These are phyloP conservation scores for Macquaria australasica DNA, from an alignment of 2,113 vertebrate genomes.

Conservation along the genomic window DNA sequence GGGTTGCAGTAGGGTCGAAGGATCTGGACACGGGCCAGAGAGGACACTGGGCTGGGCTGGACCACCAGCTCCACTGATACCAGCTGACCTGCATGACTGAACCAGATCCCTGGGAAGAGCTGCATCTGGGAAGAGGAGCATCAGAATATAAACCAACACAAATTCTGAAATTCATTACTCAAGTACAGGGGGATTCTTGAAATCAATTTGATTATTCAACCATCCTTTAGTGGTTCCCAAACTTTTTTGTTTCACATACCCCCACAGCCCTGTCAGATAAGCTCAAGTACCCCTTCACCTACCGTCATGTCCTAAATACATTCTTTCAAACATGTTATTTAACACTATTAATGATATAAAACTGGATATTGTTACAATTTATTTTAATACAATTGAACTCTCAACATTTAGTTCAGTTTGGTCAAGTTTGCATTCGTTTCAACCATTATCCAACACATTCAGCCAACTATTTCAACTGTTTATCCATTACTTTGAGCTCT, in stretches of 20 bases:
- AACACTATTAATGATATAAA: background rate
- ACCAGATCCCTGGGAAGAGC: slow-evolving; percentile 88
- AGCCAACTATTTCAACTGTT: background rate
- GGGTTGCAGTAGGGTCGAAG: slow-evolving; percentile 86
- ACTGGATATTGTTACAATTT: background rate
- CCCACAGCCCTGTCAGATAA: background rate
- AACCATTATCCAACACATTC: too few species aligned
- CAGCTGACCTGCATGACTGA: slow-evolving; percentile 85
- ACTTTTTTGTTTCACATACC: background rate
- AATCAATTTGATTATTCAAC: background rate
- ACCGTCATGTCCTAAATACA: background rate
- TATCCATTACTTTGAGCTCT: background rate
- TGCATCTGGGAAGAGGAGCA: slow-evolving; percentile 75
- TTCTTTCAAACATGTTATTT: background rate
- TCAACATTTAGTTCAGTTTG: too few species aligned
- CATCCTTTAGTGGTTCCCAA: background rate
- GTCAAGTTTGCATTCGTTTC: too few species aligned
- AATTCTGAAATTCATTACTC: background rate
- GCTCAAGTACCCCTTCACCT: background rate
- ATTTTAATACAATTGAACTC: too few species aligned
- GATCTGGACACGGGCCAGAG: slow-evolving; percentile 83
- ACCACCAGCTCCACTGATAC: slow-evolving; percentile 82
- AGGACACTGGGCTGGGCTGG: slow-evolving; percentile 68
- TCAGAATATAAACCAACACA: background rate
- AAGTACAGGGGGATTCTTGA: background rate